Evolutionary conservation across 2,113 vertebrate genomes (phyloP), one percentile per base, ranked within the genome.

Genomic region (Martes martes): DNA sequence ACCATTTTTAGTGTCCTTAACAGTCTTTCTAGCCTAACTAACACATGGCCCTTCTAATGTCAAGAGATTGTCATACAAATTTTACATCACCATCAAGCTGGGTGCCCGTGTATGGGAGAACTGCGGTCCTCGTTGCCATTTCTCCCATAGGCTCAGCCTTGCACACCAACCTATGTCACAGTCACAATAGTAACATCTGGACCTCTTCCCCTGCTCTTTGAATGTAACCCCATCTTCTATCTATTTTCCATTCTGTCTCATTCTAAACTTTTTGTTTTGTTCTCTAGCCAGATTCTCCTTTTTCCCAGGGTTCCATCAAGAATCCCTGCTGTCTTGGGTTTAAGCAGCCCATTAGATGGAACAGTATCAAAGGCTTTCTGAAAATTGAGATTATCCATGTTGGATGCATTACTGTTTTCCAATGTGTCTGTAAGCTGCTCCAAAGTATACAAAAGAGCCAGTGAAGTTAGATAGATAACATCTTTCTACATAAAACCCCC

Each of bases 311-410:
- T 81, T 93, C 95, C 94, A 95, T 97, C 95, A 47, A 98, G 95
- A 94, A 97, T 73, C 67, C 90, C 95, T 42, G 82, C 95, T 98
- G 97, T 59, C 86, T 97, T 97, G 82, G 83, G 78, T 96, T 97
- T 97, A 98, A 97, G 89, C 89, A 97, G 89, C 76, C 96, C 95
- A 96, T 97, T 97, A 96, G 95, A 98, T 95, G 96, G 96, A 98
- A 92, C 74, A 16, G 3, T 92, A 97, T 95, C 96, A 98, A 98
- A 97, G 94, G 26, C 69, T 93, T 97, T 95, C 57, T 97, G 71
- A 98, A 98, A 97, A 98, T 91, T 92, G 94, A 97, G 93, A 98
- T 97, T 96, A 98, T 91, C 57, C 91, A 98, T 90, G 92, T 88
- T 96, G 96, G 73, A 93, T 50, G 79, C 76, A 96, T 98, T 97